phyloP scores from a whole-genome alignment of 2,113 vertebrate species.

The Ahaetulla prasina region DNA sequence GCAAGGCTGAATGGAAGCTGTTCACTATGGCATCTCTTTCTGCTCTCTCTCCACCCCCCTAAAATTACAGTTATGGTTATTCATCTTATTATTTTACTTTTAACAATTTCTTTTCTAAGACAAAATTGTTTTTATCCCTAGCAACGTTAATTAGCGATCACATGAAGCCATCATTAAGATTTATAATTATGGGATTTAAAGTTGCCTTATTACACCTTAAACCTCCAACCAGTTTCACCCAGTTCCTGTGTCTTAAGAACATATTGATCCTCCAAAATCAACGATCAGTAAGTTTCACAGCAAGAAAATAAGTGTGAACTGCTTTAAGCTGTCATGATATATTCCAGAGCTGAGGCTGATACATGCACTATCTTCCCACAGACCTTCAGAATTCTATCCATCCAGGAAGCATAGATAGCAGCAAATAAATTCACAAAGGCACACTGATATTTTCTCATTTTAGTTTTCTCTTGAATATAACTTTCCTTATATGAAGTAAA shows the following conservation, averaged over 20 bases:
- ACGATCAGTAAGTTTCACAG: background rate
- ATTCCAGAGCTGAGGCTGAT: background rate
- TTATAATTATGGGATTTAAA: background rate
- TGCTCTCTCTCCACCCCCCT: background rate
- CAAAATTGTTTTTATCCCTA: background rate
- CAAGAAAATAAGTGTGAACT: background rate
- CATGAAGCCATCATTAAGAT: background rate
- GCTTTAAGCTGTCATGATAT: background rate
- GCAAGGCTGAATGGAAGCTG: background rate
- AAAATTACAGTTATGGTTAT: background rate
- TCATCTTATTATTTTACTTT: background rate
- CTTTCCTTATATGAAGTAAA: background rate
- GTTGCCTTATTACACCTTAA: background rate
- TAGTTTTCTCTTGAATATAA: background rate
- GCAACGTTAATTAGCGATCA: background rate
- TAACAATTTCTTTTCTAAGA: background rate
- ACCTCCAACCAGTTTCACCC: background rate
- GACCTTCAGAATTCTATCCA: background rate
- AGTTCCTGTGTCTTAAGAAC: background rate
- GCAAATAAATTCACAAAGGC: background rate
- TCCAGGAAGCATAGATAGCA: background rate
- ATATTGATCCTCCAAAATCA: background rate
- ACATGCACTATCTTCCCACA: background rate
- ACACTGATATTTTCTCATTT: background rate
- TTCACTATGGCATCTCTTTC: background rate